Evolutionary conservation across 2,113 vertebrate genomes (phyloP).

Genomic region (Leptosomus discolor): DNA sequence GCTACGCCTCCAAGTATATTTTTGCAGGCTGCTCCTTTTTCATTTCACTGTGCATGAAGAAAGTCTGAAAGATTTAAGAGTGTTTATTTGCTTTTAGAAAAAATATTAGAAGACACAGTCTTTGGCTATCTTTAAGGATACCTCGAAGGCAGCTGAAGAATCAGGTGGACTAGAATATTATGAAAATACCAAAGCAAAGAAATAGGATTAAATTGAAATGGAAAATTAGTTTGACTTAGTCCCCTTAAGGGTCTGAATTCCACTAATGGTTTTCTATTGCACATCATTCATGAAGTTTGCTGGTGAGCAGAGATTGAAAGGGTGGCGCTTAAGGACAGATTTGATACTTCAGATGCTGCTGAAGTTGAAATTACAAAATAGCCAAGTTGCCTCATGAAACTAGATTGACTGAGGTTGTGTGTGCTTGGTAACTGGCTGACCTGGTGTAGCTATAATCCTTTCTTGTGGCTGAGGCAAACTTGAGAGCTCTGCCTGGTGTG

Average conservation of each 20-base stretch:
- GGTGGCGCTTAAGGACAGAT: not conserved
- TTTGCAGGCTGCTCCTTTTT: not conserved
- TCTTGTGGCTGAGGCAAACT: not conserved
- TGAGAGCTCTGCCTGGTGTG: no score
- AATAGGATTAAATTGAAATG: not conserved
- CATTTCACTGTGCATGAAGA: not conserved
- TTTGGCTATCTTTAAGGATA: not conserved
- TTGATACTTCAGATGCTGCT: not conserved
- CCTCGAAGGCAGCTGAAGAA: not conserved
- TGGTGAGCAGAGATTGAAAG: not conserved
- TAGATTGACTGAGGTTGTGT: not conserved
- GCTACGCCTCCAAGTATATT: not conserved
- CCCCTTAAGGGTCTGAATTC: not conserved
- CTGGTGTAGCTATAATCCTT: not conserved
- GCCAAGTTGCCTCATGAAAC: not conserved
- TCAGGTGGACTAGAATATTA: not conserved
- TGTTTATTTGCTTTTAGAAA: not conserved
- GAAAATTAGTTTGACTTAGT: not conserved
- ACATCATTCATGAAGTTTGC: not conserved
- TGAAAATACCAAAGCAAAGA: not conserved
- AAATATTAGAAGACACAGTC: not conserved
- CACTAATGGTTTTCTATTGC: not conserved
- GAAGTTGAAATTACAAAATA: not conserved
- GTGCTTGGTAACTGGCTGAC: not conserved
- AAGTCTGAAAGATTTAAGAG: not conserved